Evolutionary conservation across 2,113 vertebrate genomes (phyloP).

Genomic region (Lagenorhynchus albirostris): DNA sequence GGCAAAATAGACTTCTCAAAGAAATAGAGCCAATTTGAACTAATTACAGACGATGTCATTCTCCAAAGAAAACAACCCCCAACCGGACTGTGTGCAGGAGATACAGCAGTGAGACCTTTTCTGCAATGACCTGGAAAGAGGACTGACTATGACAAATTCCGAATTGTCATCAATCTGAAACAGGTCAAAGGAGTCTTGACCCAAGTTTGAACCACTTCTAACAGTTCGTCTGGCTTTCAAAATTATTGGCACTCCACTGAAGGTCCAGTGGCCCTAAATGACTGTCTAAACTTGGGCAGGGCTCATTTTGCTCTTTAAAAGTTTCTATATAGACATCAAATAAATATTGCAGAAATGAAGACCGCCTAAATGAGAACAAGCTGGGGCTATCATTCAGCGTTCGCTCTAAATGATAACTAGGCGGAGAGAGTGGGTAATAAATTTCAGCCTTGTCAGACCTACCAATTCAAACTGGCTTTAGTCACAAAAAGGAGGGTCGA

Average conservation of each 20-base stretch:
- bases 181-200: not conserved
- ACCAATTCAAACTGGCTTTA: not conserved
- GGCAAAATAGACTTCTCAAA: not conserved
- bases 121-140: not conserved
- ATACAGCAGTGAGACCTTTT: not conserved
- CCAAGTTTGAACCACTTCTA: not conserved
- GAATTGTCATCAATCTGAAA: not conserved
- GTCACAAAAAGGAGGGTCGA: not conserved
- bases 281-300: not conserved
- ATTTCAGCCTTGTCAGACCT: not conserved
- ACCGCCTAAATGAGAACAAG: not conserved
- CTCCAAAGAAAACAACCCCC: not conserved
- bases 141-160: not conserved
- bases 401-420: not conserved
- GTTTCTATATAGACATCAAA: not conserved
- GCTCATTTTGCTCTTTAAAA: not conserved
- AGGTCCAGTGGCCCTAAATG: not conserved
- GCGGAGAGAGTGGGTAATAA: not conserved
- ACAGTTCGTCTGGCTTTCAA: not conserved
- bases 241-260: not conserved
- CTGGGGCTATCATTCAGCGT: not conserved
- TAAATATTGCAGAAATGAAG: not conserved
- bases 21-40: not conserved
- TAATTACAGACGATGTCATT: not conserved
- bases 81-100: no score